These are phyloP conservation scores for Eupithecia inturbata DNA, from an alignment of 2,888 invertebrate species.

Conservation along the genomic window DNA sequence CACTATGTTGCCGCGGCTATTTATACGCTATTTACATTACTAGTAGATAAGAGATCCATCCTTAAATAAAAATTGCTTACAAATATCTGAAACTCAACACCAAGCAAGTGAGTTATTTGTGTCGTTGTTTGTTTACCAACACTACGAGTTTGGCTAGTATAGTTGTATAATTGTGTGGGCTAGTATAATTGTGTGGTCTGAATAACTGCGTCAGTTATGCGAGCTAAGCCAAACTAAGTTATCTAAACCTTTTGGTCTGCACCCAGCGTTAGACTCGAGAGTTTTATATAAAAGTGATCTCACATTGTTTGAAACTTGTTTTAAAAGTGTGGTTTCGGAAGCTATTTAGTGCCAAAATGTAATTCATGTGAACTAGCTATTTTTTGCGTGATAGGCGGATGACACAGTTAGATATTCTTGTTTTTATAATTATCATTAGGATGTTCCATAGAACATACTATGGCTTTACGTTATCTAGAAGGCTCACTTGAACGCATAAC, in stretches of 20 bases:
- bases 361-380: conserved; percentile 24
- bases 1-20: no score
- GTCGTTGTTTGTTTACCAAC: no score
- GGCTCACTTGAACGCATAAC: background rate
- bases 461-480: background rate
- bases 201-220: no score
- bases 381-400: conserved; percentile 2
- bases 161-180: no score
- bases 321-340: conserved; percentile 10
- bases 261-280: background rate
- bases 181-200: no score
- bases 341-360: conserved; percentile 44
- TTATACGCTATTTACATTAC: no score
- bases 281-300: conserved; percentile 13
- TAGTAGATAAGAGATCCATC: no score
- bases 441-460: no score
- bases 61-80: no score
- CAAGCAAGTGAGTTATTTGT: no score
- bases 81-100: no score
- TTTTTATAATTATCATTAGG: background rate
- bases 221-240: background rate
- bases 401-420: background rate
- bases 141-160: no score
- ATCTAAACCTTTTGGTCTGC: background rate
- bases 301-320: conserved; percentile 6